Base-by-base conservation (phyloP, 2,888 invertebrate genomes). In the Syrista parreyssii region DNA sequence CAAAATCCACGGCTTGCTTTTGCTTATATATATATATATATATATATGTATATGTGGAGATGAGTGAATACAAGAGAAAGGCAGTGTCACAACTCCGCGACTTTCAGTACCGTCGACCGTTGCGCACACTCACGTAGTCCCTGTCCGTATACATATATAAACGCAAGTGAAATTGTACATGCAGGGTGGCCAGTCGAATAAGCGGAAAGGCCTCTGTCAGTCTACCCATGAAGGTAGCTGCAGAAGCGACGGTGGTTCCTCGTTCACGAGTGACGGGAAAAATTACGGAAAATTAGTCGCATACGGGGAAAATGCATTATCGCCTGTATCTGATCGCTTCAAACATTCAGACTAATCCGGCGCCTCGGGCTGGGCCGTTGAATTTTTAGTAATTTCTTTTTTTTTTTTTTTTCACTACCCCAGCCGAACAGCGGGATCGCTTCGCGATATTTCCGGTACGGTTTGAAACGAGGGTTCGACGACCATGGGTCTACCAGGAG, bases 221-320 rank as follows among this genome's bases (percentile, higher is more conserved):
- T 33, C 9, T 71, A 23, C 6, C 15, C 71, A 11, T 33, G 23
- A 23, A 55, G 55, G 55, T 55, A 55, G 23, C 55, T 55, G 55
- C 55, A 55, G 55, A 55, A 55, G 23, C 55, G 71, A 71, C 31
- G 71, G 12, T 12, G 71, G 71, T 1, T 71, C 55, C 31, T 71
- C 4, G 33, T 11, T 33, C 11, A n/a, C 35, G 74, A 74, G 23
- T 36, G 74, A 74, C 36, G 74, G 12, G 35, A 36, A 74, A 35
- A 74, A 74, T 32, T 74, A 74, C 34, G 35, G 32, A 79, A 81
- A 81, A 80, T 81, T 81, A 79, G 79, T 74, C 75, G 79, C 79
- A 77, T 81, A 82, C 80, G 78, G 71, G 77, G 79, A 78, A 84
- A 85, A 81, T 85, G 86, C 87, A 86, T 87, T 87, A 86, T 75